Evolutionary conservation across 2,888 invertebrate genomes (phyloP), one percentile per base, ranked within the genome.

Genomic region (Drosophila subsilvestris): DNA sequence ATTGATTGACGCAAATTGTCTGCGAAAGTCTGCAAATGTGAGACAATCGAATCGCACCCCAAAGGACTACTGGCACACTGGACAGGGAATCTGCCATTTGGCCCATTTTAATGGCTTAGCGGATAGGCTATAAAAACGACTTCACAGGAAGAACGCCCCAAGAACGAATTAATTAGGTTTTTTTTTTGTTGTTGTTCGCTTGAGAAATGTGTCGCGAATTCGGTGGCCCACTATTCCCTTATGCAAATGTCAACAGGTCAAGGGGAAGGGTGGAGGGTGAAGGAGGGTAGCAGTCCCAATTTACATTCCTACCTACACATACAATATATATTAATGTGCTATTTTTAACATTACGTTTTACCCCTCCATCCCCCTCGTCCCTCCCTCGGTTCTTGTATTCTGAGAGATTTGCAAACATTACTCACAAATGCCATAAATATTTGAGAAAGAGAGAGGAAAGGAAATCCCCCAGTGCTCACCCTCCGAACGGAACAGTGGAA

Each of bases 201-300:
- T 22, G 22, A 60, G 32, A 51, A 73, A 80, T 63, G 76, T 61
- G 74, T 72, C 48, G 63, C 55, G 43, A 69, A 80, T 63, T 60
- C 58, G 22, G n/a, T 8, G 59, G 37, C 43, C 61, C 59, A 55
- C 53, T 71, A 57, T 14, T 68, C 43, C 56, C 37, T 78, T 86
- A 77, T 78, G 78, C 80, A 85, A 85, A 86, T 85, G 87, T 85
- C 87, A 85, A 86, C 85, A 84, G 85, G 82, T 86, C 85, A 71
- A 22, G 44, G 58, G 62, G 51, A 55, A 49, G 74, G 55, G 53
- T 25, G 53, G 55, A 42, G 29, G 42, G n/a, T n/a, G n/a, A n/a
- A n/a, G n/a, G n/a, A n/a, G 5, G 6, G 25, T 4, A 25, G 25
- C 55, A 49, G 51, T 42, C 65, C 60, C 49, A 47, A 29, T 54